phyloP scores from a whole-genome alignment of 1,140 invertebrate genomes.

The Yoshiicerus persimilis region DNA sequence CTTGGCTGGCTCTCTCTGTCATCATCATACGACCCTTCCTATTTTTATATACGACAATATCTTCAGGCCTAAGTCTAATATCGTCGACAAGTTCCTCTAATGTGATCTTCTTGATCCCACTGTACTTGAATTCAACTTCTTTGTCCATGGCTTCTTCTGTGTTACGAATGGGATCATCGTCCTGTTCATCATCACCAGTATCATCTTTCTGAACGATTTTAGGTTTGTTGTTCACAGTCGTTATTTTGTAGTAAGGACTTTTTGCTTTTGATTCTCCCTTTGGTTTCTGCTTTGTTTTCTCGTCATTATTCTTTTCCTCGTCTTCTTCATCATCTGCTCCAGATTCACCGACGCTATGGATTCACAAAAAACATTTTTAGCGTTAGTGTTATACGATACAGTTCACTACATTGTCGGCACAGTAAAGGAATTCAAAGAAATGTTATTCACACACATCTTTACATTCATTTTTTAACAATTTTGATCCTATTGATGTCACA shows the following conservation, averaged over 20 bases:
- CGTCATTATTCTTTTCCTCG: not conserved
- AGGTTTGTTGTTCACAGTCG: not conserved
- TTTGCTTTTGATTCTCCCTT: not conserved
- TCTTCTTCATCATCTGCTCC: not conserved
- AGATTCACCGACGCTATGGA: not conserved
- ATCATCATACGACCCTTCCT: not conserved
- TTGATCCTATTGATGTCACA: too few species aligned
- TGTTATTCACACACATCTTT: too few species aligned
- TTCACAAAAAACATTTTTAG: not conserved
- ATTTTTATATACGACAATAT: not conserved
- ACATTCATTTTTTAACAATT: too few species aligned
- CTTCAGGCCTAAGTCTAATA: not conserved
- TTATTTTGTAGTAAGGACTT: not conserved
- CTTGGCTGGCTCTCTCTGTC: not conserved
- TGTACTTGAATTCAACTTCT: not conserved
- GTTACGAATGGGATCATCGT: not conserved
- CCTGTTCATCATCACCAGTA: not conserved
- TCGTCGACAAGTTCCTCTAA: conserved; percentile 9
- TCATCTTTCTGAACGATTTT: not conserved
- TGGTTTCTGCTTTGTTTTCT: not conserved
- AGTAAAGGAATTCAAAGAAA: too few species aligned
- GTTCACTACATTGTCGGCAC: too few species aligned
- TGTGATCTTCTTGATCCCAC: not conserved
- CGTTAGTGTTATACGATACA: too few species aligned
- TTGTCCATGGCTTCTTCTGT: not conserved